A percentile compares a stretch with the other conserved stretches of the same genome.
These are phyloP conservation scores for Chaetodon trifasciatus DNA, from an alignment of 2,797 vertebrate genomes.

Conservation along the genomic window DNA sequence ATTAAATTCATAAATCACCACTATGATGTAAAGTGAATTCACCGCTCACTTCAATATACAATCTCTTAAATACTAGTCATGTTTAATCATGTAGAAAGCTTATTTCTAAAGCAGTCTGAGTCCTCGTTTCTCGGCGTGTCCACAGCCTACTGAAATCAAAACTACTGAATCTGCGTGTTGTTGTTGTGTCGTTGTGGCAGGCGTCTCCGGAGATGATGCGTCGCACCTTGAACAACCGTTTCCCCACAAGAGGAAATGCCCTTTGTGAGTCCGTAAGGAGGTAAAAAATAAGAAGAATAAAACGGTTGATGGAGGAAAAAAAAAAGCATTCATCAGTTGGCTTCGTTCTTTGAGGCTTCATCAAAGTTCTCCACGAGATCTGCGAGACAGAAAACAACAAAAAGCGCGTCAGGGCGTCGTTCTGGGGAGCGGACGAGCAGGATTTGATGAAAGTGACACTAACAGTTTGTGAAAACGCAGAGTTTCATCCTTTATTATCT, in stretches of 20 bases:
- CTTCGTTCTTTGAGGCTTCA: constrained; percentile 98
- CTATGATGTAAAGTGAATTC: constrained; percentile 60
- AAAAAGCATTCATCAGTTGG: constrained; percentile 87
- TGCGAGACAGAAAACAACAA: constrained; percentile 71
- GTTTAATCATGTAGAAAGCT: constrained; percentile 61
- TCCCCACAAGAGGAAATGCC: constrained; percentile 64
- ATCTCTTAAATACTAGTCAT: constrained; percentile 78
- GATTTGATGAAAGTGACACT: background rate
- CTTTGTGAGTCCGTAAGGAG: constrained; percentile 67
- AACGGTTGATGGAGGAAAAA: constrained; percentile 36
- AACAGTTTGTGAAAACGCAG: background rate
- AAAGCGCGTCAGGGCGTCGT: background rate
- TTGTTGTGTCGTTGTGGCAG: constrained; percentile 42
- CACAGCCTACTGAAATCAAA: constrained; percentile 51
- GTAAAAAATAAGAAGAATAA: constrained; percentile 42
- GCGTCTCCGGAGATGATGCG: constrained; percentile 55
- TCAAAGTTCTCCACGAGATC: constrained; percentile 99
- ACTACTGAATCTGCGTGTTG: constrained; percentile 40
- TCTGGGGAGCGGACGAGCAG: background rate
- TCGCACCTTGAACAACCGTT: constrained; percentile 63
- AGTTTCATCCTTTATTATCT: background rate
- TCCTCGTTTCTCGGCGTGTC: constrained; percentile 45
- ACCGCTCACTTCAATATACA: constrained; percentile 69
- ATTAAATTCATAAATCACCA: constrained; percentile 73
- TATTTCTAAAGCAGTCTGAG: constrained; percentile 58